Conservation (phyloP, 2,113 vertebrate species). For the Amphiprion percula region DNA sequence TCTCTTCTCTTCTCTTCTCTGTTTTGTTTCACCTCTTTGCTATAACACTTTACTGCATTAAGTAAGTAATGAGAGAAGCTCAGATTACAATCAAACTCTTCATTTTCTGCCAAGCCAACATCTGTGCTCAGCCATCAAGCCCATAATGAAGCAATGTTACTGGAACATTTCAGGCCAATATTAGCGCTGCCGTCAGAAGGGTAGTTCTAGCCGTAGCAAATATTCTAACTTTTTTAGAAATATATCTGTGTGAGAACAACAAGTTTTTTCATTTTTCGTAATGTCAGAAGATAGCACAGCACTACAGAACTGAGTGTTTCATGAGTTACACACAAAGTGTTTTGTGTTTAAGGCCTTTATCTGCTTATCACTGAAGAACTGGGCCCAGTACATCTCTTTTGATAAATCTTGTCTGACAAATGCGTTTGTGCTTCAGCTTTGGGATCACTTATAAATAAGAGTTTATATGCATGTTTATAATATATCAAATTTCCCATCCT, state of each 20-base stretch:
- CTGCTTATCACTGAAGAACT: not conserved
- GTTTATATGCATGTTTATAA: not conserved
- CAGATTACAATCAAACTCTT: constrained; percentile 72
- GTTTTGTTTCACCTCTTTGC: constrained; percentile 45
- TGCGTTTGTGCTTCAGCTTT: constrained; percentile 3
- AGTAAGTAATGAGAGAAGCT: constrained; percentile 70
- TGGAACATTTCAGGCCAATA: constrained; percentile 37
- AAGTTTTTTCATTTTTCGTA: no score
- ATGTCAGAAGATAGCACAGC: no score
- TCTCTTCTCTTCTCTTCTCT: constrained; percentile 5
- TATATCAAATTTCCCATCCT: not conserved
- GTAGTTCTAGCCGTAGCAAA: constrained; percentile 26
- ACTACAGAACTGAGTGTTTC: not conserved
- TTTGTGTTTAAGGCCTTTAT: not conserved
- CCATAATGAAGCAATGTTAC: constrained; percentile 49
- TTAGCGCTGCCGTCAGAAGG: constrained; percentile 32
- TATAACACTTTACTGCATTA: constrained; percentile 57
- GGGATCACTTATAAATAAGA: not conserved
- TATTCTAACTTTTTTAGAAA: no score
- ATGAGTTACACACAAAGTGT: constrained; percentile 2
- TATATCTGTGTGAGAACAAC: no score
- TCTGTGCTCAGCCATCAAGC: constrained; percentile 68
- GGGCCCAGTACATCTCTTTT: not conserved
- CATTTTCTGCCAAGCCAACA: constrained; percentile 60
- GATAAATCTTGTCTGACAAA: not conserved